Percentiles rank a stretch among this genome's conserved stretches.
Conservation (phyloP, 1,140 invertebrate species). For the Acyrthosiphon pisum region DNA sequence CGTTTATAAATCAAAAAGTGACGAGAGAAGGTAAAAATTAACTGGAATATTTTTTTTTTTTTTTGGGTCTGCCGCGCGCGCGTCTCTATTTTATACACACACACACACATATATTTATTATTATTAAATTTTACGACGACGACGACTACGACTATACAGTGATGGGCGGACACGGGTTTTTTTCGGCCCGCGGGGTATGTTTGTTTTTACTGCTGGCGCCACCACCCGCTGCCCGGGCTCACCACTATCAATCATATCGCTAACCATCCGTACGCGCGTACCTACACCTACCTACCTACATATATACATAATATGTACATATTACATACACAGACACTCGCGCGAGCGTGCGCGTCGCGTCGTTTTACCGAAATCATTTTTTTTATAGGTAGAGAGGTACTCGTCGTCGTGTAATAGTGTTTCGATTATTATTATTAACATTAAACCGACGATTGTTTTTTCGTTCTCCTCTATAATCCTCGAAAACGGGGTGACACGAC, state of each 20-base stretch:
- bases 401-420: not conserved
- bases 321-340: not conserved
- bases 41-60: slow-evolving; percentile 53
- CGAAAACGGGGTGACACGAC: not conserved
- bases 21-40: slow-evolving; percentile 57
- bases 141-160: not conserved
- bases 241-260: slow-evolving; percentile 57
- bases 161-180: slow-evolving; percentile 53
- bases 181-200: slow-evolving; percentile 52
- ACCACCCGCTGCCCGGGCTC: slow-evolving; percentile 55
- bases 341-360: not conserved
- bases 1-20: slow-evolving; percentile 57
- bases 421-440: slow-evolving; percentile 42
- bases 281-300: not conserved
- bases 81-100: not conserved
- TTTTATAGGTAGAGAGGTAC: not conserved
- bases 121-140: slow-evolving; percentile 46
- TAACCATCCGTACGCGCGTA: slow-evolving; percentile 50
- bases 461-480: not conserved
- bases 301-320: not conserved
- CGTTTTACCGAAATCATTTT: slow-evolving; percentile 52
- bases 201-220: slow-evolving; percentile 57
- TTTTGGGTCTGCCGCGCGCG: slow-evolving; percentile 2
- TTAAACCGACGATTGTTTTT: slow-evolving; percentile 41
- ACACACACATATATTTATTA: not conserved